A percentile compares a stretch with the other conserved stretches of the same genome.
These are phyloP conservation scores for Acanthurus leucopareius DNA, from an alignment of 2,797 vertebrate genomes.

Conservation along the genomic window DNA sequence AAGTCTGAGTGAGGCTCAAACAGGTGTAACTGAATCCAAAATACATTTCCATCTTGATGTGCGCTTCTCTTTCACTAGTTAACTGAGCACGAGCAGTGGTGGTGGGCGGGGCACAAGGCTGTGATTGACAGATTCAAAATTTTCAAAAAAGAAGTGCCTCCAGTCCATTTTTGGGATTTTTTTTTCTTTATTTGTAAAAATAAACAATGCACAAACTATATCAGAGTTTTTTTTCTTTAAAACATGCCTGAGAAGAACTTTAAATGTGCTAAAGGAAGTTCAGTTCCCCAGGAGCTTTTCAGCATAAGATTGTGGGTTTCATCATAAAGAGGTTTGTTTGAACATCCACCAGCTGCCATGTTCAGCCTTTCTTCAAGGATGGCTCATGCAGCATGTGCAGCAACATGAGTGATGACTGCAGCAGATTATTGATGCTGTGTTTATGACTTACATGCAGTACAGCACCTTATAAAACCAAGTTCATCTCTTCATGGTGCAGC, in stretches of 20 bases:
- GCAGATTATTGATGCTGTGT: slow-evolving; percentile 36
- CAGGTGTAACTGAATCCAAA: too few relatives aligned
- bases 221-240: too few relatives aligned
- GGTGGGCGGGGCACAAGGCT: too few relatives aligned
- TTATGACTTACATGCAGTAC: slow-evolving; percentile 42
- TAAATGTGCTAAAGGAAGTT: slow-evolving; percentile 36
- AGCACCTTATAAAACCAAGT: slow-evolving; percentile 39
- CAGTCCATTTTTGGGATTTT: too few relatives aligned
- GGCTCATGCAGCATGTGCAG: slow-evolving; percentile 12
- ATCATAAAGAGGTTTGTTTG: slow-evolving; percentile 43
- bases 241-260: background rate
- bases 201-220: too few relatives aligned
- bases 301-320: slow-evolving; percentile 35
- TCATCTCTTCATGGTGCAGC: slow-evolving; percentile 3
- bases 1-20: too few relatives aligned
- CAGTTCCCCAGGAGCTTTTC: slow-evolving; percentile 15
- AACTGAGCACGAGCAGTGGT: too few relatives aligned
- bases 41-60: too few relatives aligned
- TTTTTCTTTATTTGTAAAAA: too few relatives aligned
- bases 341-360: slow-evolving; percentile 26
- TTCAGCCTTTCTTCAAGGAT: slow-evolving; percentile 14
- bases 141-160: too few relatives aligned
- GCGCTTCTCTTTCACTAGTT: too few relatives aligned
- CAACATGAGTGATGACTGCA: slow-evolving; percentile 35
- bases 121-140: too few relatives aligned